Percentiles rank a stretch among this genome's conserved stretches.
phyloP scores from a whole-genome alignment of 2,888 invertebrate species.

The Drosophila barbarae region DNA sequence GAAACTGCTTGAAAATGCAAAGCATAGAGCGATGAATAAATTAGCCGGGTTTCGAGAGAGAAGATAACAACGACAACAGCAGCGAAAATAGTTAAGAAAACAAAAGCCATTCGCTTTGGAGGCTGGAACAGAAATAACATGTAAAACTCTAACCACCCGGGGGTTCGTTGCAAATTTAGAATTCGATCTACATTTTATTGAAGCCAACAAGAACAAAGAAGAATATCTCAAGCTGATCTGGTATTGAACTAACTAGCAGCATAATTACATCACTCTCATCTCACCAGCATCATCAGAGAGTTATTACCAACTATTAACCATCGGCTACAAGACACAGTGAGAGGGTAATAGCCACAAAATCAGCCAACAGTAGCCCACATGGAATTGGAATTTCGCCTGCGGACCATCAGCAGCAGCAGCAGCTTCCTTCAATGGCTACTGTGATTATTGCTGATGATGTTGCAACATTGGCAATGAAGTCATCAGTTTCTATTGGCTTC shows the following conservation, averaged over 20 bases:
- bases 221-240: neutral
- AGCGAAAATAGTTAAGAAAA: slow-evolving; percentile 30
- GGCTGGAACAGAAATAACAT: slow-evolving; percentile 4
- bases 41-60: slow-evolving; percentile 33
- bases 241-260: slow-evolving; percentile 11
- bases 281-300: slow-evolving; percentile 12
- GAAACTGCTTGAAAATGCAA: slow-evolving; percentile 56
- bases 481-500: slow-evolving; percentile 34
- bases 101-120: slow-evolving; percentile 14
- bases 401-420: neutral
- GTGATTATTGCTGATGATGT: slow-evolving; percentile 33
- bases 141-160: slow-evolving; percentile 6
- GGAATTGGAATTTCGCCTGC: slow-evolving; percentile 8
- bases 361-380: slow-evolving; percentile 22
- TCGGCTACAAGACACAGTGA: neutral
- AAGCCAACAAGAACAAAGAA: neutral
- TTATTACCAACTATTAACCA: slow-evolving; percentile 21
- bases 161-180: neutral
- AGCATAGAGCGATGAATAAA: slow-evolving; percentile 54
- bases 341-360: slow-evolving; percentile 11
- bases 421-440: slow-evolving; percentile 34
- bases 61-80: slow-evolving; percentile 29
- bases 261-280: slow-evolving; percentile 18
- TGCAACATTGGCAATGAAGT: slow-evolving; percentile 46
- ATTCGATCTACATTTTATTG: slow-evolving; percentile 9